Percentiles rank a stretch among this genome's conserved stretches.
phyloP scores from a whole-genome alignment of 2,888 invertebrate genomes.

The Microctonus brassicae region DNA sequence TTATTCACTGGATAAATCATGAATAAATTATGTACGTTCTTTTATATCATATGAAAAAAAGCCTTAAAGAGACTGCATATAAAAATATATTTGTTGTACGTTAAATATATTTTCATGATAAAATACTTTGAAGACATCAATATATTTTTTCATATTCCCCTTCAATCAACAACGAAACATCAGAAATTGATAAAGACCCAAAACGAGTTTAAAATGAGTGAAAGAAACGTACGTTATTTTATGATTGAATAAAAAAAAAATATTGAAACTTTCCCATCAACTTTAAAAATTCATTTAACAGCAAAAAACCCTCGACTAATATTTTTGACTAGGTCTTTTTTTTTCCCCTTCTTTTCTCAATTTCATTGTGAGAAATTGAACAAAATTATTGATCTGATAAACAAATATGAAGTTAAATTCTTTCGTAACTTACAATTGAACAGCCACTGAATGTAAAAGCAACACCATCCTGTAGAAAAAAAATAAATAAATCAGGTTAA shows the following conservation, averaged over 20 bases:
- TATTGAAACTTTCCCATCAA: background rate
- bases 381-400: background rate
- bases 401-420: constrained; percentile 66
- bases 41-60: background rate
- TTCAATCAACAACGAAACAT: background rate
- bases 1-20: background rate
- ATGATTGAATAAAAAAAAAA: background rate
- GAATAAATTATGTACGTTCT: background rate
- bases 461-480: constrained; percentile 75
- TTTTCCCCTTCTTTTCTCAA: background rate
- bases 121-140: background rate
- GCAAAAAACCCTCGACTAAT: background rate
- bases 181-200: too few species aligned
- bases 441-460: constrained; percentile 76
- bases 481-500: constrained; percentile 9
- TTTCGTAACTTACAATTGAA: constrained; percentile 72
- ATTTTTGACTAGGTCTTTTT: constrained; percentile 4
- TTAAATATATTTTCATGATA: background rate
- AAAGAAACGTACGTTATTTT: too few species aligned
- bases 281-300: background rate
- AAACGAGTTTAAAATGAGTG: too few species aligned
- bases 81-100: background rate
- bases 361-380: background rate
- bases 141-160: background rate
- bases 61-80: background rate